These are phyloP conservation scores for Nasonia oneida DNA, from an alignment of 2,888 invertebrate genomes.

Conservation along the genomic window DNA sequence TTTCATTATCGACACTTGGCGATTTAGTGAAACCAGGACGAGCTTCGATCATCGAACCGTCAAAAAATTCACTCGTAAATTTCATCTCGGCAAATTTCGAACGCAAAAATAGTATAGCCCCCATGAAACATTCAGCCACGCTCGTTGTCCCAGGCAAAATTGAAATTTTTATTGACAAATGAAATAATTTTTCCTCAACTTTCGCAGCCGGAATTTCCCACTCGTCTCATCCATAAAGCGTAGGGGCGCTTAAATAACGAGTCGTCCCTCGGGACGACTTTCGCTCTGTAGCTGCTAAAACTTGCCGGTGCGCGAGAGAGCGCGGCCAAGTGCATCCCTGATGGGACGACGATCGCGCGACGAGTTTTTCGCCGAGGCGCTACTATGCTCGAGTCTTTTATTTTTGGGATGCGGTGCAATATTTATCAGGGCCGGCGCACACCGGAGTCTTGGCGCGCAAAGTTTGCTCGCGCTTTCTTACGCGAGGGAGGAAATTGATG, in stretches of 20 bases:
- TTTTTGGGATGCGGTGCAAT: slow-evolving; percentile 47
- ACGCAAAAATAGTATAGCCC: not conserved
- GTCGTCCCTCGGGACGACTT: slow-evolving; percentile 54
- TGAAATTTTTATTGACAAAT: not conserved
- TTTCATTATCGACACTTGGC: no score
- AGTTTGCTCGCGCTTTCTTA: slow-evolving; percentile 24
- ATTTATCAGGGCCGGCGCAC: slow-evolving; percentile 55
- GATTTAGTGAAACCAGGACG: no score
- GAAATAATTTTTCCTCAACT: slow-evolving; percentile 65
- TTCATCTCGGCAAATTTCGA: no score
- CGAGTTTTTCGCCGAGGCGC: slow-evolving; percentile 41
- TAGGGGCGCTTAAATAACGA: slow-evolving; percentile 64
- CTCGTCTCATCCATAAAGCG: slow-evolving; percentile 64
- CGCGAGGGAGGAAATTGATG: not conserved
- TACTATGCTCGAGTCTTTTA: slow-evolving; percentile 31
- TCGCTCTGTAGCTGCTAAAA: slow-evolving; percentile 33
- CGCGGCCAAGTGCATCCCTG: slow-evolving; percentile 15
- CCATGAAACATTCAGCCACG: not conserved
- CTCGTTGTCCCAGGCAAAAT: not conserved
- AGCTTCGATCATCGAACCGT: no score
- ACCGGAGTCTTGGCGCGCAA: slow-evolving; percentile 44
- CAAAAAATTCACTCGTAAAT: no score
- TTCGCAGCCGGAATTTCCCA: slow-evolving; percentile 64
- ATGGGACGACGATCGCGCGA: slow-evolving; percentile 31
- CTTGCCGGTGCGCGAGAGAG: not conserved